These are phyloP conservation scores for Drosophila kanapiae DNA, from an alignment of 1,140 invertebrate species.

Conservation along the genomic window DNA sequence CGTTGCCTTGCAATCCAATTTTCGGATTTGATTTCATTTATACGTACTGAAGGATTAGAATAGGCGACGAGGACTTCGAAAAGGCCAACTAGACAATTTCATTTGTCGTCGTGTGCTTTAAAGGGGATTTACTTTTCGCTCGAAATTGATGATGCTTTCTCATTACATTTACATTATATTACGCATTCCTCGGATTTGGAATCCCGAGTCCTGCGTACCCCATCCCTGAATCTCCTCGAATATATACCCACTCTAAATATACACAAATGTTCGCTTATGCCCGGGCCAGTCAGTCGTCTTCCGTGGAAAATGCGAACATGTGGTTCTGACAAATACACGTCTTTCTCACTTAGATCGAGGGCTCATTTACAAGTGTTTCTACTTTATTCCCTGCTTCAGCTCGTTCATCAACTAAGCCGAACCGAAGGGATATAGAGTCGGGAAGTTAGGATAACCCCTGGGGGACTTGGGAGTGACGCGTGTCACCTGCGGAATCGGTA, in stretches of 20 bases:
- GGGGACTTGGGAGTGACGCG: conserved; percentile 31
- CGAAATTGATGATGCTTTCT: conserved; percentile 77
- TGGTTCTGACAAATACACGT: conserved; percentile 54
- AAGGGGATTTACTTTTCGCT: conserved; percentile 64
- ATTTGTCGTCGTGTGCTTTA: conserved; percentile 79
- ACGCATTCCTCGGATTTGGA: conserved; percentile 30
- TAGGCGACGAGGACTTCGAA: conserved; percentile 62
- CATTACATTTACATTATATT: conserved; percentile 85
- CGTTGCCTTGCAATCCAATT: conserved; percentile 82
- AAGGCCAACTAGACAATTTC: conserved; percentile 68
- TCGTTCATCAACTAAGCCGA: conserved; percentile 13
- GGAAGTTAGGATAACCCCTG: conserved; percentile 16
- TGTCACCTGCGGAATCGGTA: conserved; percentile 41
- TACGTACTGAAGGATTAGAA: conserved; percentile 71
- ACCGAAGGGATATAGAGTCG: conserved; percentile 27
- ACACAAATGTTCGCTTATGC: conserved; percentile 48
- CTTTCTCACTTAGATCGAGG: conserved; percentile 32
- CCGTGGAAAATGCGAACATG: conserved; percentile 51
- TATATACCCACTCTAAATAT: conserved; percentile 25
- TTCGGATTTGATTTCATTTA: conserved; percentile 80
- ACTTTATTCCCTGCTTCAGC: conserved; percentile 22
- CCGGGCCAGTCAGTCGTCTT: conserved; percentile 1
- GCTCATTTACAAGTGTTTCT: conserved; percentile 53
- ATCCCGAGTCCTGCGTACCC: neutral
- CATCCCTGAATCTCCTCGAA: neutral